These are phyloP conservation scores for zebrafish (Danio rerio) DNA, from an alignment of 2,113 vertebrate species.

Conservation along the genomic window DNA sequence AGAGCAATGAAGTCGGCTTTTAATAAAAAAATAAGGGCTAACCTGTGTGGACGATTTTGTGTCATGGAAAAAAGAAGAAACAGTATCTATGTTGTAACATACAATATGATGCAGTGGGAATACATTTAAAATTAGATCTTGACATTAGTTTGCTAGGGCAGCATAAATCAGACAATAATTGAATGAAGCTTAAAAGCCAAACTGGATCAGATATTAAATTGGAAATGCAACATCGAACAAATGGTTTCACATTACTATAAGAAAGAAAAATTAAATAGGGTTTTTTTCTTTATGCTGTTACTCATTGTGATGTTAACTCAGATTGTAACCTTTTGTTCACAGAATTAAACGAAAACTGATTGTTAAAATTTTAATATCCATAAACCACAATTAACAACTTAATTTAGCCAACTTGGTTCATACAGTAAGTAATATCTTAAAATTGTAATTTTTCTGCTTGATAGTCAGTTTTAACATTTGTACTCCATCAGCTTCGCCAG, in stretches of 20 bases:
- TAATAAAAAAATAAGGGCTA: not conserved
- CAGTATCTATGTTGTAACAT: slow-evolving; percentile 31
- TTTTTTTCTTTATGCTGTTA: not conserved
- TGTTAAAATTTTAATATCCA: not conserved
- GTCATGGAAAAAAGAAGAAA: slow-evolving; percentile 10
- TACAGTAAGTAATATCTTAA: no score
- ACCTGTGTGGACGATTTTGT: not conserved
- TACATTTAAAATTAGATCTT: slow-evolving; percentile 28
- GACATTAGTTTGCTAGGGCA: slow-evolving; percentile 12
- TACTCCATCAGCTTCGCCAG: no score
- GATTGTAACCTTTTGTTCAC: not conserved
- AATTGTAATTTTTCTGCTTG: no score
- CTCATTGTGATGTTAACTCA: not conserved
- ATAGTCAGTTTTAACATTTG: no score
- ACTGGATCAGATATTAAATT: slow-evolving; percentile 8
- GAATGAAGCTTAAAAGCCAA: slow-evolving; percentile 25
- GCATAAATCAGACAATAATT: slow-evolving; percentile 36
- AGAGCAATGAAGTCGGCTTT: not conserved
- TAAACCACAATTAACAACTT: not conserved
- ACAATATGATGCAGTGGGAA: slow-evolving; percentile 6
- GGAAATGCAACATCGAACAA: not conserved
- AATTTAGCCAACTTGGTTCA: not conserved
- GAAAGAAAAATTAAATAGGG: not conserved
- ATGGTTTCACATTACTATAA: not conserved
- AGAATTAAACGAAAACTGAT: not conserved